phyloP scores from a whole-genome alignment of 2,113 vertebrate species.

The Sinosuthora webbiana region DNA sequence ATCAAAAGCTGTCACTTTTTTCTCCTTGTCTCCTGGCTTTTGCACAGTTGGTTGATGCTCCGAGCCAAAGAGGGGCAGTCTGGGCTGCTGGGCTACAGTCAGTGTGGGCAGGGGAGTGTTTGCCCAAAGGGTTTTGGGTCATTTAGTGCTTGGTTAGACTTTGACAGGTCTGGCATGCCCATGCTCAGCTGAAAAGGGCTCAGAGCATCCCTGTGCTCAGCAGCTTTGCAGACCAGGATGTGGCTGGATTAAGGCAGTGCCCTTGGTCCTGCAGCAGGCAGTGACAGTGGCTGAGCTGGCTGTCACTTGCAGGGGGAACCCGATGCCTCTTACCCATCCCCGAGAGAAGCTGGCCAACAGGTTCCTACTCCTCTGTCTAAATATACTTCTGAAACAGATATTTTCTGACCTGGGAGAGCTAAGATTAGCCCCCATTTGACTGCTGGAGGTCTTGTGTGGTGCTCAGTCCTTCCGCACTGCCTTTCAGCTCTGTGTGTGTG shows the following conservation, averaged over 20 bases:
- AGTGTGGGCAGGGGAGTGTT: neutral
- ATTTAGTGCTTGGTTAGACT: neutral
- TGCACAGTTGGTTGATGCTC: neutral
- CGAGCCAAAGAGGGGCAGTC: neutral
- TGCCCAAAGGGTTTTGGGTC: neutral
- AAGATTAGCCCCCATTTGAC: slow-evolving; percentile 25
- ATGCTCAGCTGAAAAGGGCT: neutral
- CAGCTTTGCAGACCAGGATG: neutral
- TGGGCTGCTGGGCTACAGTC: neutral
- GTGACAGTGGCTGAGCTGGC: neutral
- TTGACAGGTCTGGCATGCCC: neutral
- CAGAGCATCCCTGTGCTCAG: neutral
- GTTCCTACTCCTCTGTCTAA: slow-evolving; percentile 26
- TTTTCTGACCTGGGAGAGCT: slow-evolving; percentile 12
- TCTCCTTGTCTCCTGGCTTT: neutral
- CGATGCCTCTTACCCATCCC: neutral
- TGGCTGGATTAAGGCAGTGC: neutral
- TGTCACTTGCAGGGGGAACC: neutral
- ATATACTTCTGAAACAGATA: slow-evolving; percentile 35
- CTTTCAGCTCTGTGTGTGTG: neutral
- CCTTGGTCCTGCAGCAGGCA: neutral
- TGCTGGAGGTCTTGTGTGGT: neutral
- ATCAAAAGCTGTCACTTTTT: neutral
- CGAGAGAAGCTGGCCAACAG: neutral
- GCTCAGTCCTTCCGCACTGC: neutral